Evolutionary conservation across 2,888 invertebrate genomes (phyloP).

Genomic region (Pachymerium ferrugineum): DNA sequence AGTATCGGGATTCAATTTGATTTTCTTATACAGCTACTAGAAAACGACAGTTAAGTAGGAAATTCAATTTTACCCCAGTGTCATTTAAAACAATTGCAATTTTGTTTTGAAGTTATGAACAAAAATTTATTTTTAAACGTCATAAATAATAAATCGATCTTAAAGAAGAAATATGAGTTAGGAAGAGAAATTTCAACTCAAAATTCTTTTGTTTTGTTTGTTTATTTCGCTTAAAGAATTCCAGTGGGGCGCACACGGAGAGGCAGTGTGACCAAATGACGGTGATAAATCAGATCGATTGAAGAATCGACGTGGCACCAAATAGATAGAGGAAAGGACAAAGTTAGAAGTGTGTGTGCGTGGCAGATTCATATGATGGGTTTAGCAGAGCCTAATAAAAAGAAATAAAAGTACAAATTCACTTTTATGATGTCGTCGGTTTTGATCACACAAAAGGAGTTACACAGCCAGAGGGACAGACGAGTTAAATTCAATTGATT

Average conservation of each 20-base stretch:
- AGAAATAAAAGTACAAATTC: slow-evolving; percentile 23
- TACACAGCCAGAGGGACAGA: not conserved
- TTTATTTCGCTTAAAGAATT: not conserved
- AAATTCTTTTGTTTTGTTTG: not conserved
- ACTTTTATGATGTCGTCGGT: not conserved
- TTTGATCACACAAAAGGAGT: not conserved
- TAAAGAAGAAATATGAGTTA: not conserved
- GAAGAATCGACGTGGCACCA: slow-evolving; percentile 3
- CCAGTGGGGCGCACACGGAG: slow-evolving; percentile 1
- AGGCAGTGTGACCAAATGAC: slow-evolving; percentile 17
- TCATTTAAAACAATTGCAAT: slow-evolving; percentile 1
- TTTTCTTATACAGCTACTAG: not conserved
- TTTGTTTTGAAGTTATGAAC: not conserved
- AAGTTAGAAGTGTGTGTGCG: slow-evolving; percentile 20
- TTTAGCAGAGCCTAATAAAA: not conserved
- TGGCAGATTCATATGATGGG: not conserved
- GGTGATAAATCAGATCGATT: slow-evolving; percentile 7
- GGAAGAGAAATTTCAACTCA: too few relatives aligned
- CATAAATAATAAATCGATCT: too few relatives aligned
- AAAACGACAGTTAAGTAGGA: not conserved
- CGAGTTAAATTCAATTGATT: not conserved
- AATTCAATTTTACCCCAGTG: not conserved
- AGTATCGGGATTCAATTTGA: slow-evolving; percentile 18
- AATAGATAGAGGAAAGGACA: not conserved
- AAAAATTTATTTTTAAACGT: too few relatives aligned